Evolutionary conservation across 92 coral and sea anemone genomes (phyloP), one percentile per base, ranked within the genome.

Genomic region (Ricordea florida): DNA sequence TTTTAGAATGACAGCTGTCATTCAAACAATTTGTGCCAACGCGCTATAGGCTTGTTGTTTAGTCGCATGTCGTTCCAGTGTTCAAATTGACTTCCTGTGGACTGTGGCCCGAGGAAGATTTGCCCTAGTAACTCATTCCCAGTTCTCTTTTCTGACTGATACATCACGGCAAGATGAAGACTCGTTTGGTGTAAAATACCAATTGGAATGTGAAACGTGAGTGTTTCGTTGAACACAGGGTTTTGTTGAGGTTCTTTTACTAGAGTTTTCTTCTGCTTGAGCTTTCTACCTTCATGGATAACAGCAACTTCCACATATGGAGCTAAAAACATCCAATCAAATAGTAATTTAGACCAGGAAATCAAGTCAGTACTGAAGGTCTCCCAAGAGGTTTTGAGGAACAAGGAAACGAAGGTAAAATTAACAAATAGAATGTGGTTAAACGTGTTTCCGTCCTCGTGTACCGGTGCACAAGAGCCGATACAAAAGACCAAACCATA

Each of bases 61-160:
- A 79, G 76, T 68, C 97, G 69, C 93, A 94, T 85, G 41, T 94
- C 97, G 48, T 94, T 90, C 98, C 98, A 94, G 78, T 94, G 98
- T 23, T 94, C 97, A 83, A 94, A 94, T 58, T 88, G 91, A 42
- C 78, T 64, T 36, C 98, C 98, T 13, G 93, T 88, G 64, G 94
- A 75, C 30, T 89, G 88, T 55, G 97, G 92, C 21, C 98, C 98
- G 34, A 94, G 89, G 33, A 88, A 73, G 38, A 91, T 87, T 70
- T 76, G 92, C 11, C 98, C 98, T n/a, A 93, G 82, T 32, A 81
- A 48, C 40, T 69, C 68, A 36, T 74, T 86, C 55, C 76, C 76
- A 18, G 29, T 59, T 38, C 71, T 70, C 11, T 62, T 57, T 23
- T 47, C 63, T 28, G 67, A 67, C 53, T 86, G 91, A 41, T 75